These are phyloP conservation scores for Canis aureus DNA, from an alignment of 2,113 vertebrate species.

Conservation along the genomic window DNA sequence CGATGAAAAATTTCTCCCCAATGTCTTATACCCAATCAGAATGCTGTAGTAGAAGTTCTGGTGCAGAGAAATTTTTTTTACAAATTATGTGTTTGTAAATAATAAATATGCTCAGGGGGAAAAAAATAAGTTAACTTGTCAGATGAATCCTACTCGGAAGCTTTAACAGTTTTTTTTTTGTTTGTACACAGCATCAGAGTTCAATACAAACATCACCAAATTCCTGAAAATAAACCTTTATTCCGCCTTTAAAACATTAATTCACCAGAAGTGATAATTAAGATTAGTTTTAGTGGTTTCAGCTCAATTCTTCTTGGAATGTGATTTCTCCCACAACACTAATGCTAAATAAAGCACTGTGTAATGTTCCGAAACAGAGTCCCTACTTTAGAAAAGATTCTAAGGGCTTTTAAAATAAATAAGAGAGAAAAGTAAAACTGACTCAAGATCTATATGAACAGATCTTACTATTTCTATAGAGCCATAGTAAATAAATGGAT, in stretches of 20 bases:
- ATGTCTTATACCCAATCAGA: slow-evolving; percentile 37
- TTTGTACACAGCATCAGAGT: slow-evolving; percentile 68
- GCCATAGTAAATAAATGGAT: slow-evolving; percentile 35
- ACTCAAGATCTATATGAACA: neutral
- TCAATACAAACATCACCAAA: slow-evolving; percentile 74
- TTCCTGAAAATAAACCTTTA: slow-evolving; percentile 70
- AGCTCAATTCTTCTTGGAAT: slow-evolving; percentile 65
- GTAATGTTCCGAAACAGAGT: slow-evolving; percentile 39
- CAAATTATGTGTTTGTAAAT: slow-evolving; percentile 57
- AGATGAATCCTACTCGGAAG: neutral
- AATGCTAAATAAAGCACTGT: slow-evolving; percentile 77
- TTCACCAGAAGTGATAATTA: slow-evolving; percentile 85
- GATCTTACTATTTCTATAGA: neutral
- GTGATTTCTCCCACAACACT: slow-evolving; percentile 68
- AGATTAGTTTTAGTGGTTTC: slow-evolving; percentile 78
- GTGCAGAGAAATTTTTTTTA: slow-evolving; percentile 8
- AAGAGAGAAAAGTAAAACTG: slow-evolving; percentile 24
- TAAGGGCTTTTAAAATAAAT: slow-evolving; percentile 54
- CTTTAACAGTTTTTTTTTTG: slow-evolving; percentile 56
- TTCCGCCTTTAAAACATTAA: slow-evolving; percentile 78
- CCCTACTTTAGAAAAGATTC: slow-evolving; percentile 48
- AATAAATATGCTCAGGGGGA: neutral
- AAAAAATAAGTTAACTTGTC: slow-evolving; percentile 6
- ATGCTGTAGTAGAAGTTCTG: neutral
- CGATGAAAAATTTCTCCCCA: slow-evolving; percentile 48